phyloP scores from a whole-genome alignment of 2,888 invertebrate genomes.

The Lordiphosa fenestrarum region DNA sequence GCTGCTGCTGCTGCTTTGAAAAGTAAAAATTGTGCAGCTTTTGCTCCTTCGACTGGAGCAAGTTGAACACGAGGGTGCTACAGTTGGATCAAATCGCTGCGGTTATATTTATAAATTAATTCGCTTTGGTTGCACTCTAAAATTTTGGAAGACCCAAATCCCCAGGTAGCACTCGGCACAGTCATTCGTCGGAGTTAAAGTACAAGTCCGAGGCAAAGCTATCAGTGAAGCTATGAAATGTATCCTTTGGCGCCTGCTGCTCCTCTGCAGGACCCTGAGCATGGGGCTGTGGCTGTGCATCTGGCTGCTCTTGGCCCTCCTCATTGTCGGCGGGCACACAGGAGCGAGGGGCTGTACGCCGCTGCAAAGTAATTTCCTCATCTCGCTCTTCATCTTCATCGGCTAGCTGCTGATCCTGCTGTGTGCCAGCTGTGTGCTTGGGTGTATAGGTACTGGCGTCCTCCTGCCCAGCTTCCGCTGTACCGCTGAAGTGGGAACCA shows the following conservation, averaged over 20 bases:
- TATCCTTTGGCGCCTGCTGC: neutral
- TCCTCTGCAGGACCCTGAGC: constrained; percentile 1
- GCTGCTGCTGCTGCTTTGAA: too few species aligned
- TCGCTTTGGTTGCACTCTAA: too few species aligned
- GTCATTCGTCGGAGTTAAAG: constrained; percentile 11
- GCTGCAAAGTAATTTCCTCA: constrained; percentile 23
- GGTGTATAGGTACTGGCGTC: neutral
- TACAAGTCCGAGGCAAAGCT: constrained; percentile 39
- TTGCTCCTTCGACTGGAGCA: too few species aligned
- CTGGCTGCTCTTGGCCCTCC: neutral
- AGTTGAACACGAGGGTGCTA: too few species aligned
- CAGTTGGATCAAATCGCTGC: too few species aligned
- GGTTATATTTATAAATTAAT: too few species aligned
- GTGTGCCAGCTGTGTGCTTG: neutral
- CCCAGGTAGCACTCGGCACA: neutral
- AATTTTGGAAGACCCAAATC: constrained; percentile 1
- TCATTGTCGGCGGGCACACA: constrained; percentile 29
- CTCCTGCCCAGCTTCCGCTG: neutral
- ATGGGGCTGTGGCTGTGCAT: neutral
- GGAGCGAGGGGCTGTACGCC: constrained; percentile 45
- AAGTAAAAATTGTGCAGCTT: too few species aligned
- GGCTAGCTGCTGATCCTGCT: constrained; percentile 17
- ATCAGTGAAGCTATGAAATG: constrained; percentile 36
- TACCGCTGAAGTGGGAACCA: too few species aligned
- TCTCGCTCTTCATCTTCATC: constrained; percentile 17